These are phyloP conservation scores for Heliconius sara DNA, from an alignment of 2,888 invertebrate genomes.

Conservation along the genomic window DNA sequence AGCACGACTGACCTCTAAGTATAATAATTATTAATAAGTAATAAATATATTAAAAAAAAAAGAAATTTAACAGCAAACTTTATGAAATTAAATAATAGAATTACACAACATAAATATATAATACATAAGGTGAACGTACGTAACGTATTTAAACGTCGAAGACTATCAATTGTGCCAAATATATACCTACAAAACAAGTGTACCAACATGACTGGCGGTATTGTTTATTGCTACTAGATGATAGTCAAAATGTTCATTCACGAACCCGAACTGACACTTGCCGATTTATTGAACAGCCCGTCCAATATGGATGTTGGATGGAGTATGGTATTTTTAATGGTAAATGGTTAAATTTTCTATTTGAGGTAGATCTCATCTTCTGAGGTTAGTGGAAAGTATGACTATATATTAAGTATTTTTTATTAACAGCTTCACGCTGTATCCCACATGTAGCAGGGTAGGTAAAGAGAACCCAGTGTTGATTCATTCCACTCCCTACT, in stretches of 20 bases:
- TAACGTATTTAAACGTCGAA: not conserved
- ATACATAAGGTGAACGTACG: too few relatives aligned
- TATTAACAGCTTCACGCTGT: too few relatives aligned
- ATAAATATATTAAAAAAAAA: too few relatives aligned
- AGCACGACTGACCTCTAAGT: too few relatives aligned
- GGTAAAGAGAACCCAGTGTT: too few relatives aligned
- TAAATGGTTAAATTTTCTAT: not conserved
- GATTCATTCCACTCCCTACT: too few relatives aligned
- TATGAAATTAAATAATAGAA: not conserved
- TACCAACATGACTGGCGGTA: slow-evolving; percentile 67
- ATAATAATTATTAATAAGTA: too few relatives aligned
- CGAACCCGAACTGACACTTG: slow-evolving; percentile 47
- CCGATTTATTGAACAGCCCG: slow-evolving; percentile 48
- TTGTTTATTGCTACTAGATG: slow-evolving; percentile 76
- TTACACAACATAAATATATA: not conserved
- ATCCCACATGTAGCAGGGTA: too few relatives aligned
- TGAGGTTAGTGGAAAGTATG: not conserved
- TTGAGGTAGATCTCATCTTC: not conserved
- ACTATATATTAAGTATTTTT: too few relatives aligned
- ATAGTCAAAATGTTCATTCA: slow-evolving; percentile 68
- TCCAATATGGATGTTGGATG: slow-evolving; percentile 34
- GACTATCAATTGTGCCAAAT: slow-evolving; percentile 11
- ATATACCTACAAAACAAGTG: slow-evolving; percentile 20
- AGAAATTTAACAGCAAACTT: too few relatives aligned
- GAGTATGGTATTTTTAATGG: not conserved